phyloP scores from a whole-genome alignment of 2,113 vertebrate genomes.

The Anthoscopus minutus region DNA sequence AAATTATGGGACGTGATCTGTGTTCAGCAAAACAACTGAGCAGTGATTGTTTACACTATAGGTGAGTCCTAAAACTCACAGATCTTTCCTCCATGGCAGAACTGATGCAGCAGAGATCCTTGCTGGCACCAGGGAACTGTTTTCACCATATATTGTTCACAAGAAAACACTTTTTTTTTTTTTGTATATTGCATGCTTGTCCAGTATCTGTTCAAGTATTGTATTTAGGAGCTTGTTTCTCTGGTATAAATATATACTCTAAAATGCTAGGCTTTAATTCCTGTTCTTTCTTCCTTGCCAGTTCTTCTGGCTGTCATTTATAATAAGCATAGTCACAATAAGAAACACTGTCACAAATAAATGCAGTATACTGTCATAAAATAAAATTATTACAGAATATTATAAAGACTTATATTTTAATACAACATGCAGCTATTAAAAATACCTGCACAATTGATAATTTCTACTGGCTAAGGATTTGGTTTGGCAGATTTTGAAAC shows the following conservation, averaged over 20 bases:
- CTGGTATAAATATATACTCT: not conserved
- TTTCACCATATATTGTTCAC: not conserved
- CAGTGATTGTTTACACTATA: not conserved
- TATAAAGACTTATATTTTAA: not conserved
- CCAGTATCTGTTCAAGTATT: not conserved
- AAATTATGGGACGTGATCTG: not conserved
- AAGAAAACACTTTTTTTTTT: not conserved
- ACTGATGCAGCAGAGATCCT: conserved; percentile 5
- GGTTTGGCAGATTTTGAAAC: not conserved
- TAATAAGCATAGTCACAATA: not conserved
- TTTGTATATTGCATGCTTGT: not conserved
- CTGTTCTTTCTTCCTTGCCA: not conserved
- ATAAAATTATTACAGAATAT: not conserved
- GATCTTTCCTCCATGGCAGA: not conserved
- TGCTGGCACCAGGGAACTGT: not conserved
- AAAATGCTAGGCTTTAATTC: not conserved
- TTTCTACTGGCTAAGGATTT: not conserved
- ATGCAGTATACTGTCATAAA: not conserved
- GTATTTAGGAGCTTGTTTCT: not conserved
- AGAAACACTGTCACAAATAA: not conserved
- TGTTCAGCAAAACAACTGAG: not conserved
- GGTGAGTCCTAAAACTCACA: not conserved
- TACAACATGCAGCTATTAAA: not conserved
- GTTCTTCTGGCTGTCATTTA: not conserved
- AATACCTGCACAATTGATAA: not conserved